Base-by-base conservation (phyloP, 2,888 invertebrate species). In the Drosophila nr. perissopoda region DNA sequence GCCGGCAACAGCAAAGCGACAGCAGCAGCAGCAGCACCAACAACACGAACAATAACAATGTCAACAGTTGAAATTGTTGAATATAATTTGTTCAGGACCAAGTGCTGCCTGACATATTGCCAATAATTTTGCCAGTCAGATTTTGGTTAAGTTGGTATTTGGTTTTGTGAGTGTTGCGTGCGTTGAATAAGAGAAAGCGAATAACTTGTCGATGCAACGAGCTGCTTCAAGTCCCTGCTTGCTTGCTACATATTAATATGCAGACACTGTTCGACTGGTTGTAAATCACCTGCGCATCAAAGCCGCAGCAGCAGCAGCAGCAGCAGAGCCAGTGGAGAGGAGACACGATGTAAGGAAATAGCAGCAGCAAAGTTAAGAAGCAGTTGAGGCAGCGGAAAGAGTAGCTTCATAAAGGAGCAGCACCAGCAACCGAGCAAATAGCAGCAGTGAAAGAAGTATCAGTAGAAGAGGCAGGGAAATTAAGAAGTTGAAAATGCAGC, bases 241-340 rank as follows among this genome's bases (percentile, higher is more conserved):
- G 38, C 45, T 27, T 38, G 38, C n/a, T 16, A 40, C 40, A 75
- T 68, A 87, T 87, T 87, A 90, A 87, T 87, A 87, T 87, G 87
- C 90, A 87, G 89, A 81, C 89, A 69, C 62, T 69, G 84, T 89
- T 64, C 52, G 61, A 57, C 33, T 76, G 69, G 56, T 67, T 71
- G 73, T 87, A 90, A 87, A 90, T 87, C 87, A 87, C 90, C 87
- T 87, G 87, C 69, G 66, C 76, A 77, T 68, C 84, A 81, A 70
- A 73, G 65, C 66, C 67, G 54, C 75, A 68, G 57, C 61, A 34
- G 48, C 25, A 62, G 31, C 51, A 67, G 33, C 49, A 40, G 29
- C 33, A 34, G 48, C 25, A 48, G 48, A 18, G 34, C n/a, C 42
- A 48, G 33, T 29, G 56, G 52, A 31, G 42, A 56, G 40, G 5